These are phyloP conservation scores for Augiades crinisus DNA, from an alignment of 2,888 invertebrate genomes.

Conservation along the genomic window DNA sequence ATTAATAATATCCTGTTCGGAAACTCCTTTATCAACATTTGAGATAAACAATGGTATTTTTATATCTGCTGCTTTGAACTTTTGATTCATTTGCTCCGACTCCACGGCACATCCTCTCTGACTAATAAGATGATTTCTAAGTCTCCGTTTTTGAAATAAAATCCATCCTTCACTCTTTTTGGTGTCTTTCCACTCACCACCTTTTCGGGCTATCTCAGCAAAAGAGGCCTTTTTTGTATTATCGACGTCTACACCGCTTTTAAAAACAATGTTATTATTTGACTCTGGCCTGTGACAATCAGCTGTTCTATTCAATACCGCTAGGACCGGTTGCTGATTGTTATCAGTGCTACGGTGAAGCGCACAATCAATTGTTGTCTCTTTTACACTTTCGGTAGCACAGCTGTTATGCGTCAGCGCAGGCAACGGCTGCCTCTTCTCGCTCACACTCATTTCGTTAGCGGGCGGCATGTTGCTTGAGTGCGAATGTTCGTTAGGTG, in stretches of 20 bases:
- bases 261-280: no score
- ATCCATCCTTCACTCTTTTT: slow-evolving; percentile 3
- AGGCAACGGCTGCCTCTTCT: not conserved
- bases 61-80: slow-evolving; percentile 25
- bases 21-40: slow-evolving; percentile 23
- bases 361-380: not conserved
- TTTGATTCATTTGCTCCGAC: not conserved
- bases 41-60: slow-evolving; percentile 28
- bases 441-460: not conserved
- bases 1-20: slow-evolving; percentile 25
- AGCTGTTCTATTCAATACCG: not conserved
- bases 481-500: not conserved
- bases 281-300: not conserved
- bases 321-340: not conserved
- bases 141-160: not conserved
- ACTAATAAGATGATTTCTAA: slow-evolving; percentile 9
- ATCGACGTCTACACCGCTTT: not conserved
- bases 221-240: not conserved
- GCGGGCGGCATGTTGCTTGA: not conserved
- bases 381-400: not conserved
- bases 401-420: not conserved
- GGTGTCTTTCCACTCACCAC: slow-evolving; percentile 6
- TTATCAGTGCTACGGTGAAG: not conserved
- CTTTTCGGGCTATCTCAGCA: not conserved
- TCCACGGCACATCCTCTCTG: slow-evolving; percentile 1